Evolutionary conservation across 2,113 vertebrate species (phyloP).

Genomic region (Sapajus apella): DNA sequence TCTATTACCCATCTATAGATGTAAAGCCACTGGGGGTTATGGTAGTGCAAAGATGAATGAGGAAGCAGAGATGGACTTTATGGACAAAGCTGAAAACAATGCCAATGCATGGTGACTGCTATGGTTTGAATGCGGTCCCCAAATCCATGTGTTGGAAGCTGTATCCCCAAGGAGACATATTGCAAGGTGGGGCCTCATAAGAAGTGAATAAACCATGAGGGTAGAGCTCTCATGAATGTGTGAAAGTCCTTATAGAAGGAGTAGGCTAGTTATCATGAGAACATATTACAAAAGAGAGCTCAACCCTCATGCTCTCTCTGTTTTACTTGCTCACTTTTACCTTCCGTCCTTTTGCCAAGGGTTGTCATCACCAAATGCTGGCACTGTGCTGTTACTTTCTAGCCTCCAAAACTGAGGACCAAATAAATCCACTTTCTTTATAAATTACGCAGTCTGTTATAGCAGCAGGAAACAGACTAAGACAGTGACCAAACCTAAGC

Average conservation of each 20-base stretch:
- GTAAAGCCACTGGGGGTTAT: not conserved
- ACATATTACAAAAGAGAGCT: not conserved
- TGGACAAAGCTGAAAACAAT: not conserved
- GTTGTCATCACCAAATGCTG: not conserved
- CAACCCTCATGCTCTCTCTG: not conserved
- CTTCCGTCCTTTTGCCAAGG: not conserved
- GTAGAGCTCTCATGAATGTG: not conserved
- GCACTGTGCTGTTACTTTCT: not conserved
- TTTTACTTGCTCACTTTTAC: not conserved
- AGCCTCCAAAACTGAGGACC: not conserved
- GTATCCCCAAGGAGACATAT: not conserved
- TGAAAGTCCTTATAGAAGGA: not conserved
- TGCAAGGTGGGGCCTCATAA: not conserved
- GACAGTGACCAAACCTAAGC: not conserved
- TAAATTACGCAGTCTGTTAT: not conserved
- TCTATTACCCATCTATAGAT: not conserved
- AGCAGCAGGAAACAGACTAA: not conserved
- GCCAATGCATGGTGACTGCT: rapidly evolving
- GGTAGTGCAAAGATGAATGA: not conserved
- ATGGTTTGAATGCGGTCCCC: not conserved
- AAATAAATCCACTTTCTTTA: not conserved
- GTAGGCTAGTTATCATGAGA: not conserved
- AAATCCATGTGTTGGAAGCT: not conserved
- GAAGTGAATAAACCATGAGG: not conserved
- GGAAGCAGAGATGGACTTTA: not conserved